Conservation (phyloP, 2,113 vertebrate species). For the Otus sunia region DNA sequence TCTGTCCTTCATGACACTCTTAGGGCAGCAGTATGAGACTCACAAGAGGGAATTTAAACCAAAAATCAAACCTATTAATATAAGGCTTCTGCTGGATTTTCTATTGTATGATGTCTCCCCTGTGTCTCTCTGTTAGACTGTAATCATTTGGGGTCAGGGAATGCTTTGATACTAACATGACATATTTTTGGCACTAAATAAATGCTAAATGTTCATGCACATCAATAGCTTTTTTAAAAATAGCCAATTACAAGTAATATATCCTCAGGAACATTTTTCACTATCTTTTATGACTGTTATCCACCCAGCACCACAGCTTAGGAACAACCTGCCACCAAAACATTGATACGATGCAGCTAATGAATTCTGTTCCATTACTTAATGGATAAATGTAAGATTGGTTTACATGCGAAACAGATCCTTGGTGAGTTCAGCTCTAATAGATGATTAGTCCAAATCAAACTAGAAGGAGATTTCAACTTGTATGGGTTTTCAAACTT, state of each 20-base stretch:
- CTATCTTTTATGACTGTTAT: background rate
- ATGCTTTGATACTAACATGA: background rate
- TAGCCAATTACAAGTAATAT: background rate
- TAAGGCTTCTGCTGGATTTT: background rate
- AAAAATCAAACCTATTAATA: background rate
- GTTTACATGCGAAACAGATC: background rate
- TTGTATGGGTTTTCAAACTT: background rate
- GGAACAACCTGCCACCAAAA: background rate
- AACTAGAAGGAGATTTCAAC: background rate
- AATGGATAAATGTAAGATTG: background rate
- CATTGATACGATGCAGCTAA: background rate
- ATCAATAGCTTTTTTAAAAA: background rate
- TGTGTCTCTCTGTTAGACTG: background rate
- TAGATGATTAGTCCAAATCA: background rate
- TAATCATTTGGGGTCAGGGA: background rate
- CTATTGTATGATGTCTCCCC: background rate
- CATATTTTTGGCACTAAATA: background rate
- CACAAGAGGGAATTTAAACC: background rate
- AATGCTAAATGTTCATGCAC: background rate
- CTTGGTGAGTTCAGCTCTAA: background rate
- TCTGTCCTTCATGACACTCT: background rate
- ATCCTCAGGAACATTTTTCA: background rate
- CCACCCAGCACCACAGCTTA: background rate
- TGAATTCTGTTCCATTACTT: background rate
- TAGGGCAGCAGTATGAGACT: background rate